Evolutionary conservation across 1,140 invertebrate species (phyloP).

Genomic region (Caenorhabditis briggsae): DNA sequence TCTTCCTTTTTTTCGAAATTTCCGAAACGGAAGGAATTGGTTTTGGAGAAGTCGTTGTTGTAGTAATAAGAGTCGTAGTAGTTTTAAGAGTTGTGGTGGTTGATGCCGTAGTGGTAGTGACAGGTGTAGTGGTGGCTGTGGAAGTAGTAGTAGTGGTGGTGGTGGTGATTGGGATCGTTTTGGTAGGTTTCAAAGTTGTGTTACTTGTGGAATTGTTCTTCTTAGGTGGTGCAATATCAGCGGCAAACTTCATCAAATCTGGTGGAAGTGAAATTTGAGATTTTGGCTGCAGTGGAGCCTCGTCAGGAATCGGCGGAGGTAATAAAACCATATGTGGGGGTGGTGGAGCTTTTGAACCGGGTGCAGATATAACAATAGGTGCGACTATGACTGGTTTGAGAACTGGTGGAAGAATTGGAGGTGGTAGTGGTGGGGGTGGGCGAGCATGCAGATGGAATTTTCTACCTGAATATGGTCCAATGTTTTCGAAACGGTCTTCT

Average conservation of each 20-base stretch:
- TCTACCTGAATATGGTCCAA: conserved; percentile 33
- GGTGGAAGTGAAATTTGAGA: neutral
- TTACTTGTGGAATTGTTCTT: neutral
- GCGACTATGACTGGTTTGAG: neutral
- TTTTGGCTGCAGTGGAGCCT: neutral
- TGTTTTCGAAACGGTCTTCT: conserved; percentile 45
- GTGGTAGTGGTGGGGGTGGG: neutral
- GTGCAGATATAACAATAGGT: conserved; percentile 21
- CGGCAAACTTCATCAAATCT: conserved; percentile 35
- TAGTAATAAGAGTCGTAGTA: neutral
- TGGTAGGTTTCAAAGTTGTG: neutral
- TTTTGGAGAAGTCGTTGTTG: neutral
- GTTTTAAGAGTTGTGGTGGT: neutral
- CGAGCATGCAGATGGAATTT: neutral
- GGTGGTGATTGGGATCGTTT: neutral
- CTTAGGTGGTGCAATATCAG: conserved; percentile 16
- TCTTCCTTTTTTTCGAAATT: neutral
- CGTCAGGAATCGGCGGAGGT: neutral
- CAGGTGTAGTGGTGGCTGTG: neutral
- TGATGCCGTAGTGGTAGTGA: neutral
- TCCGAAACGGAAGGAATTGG: neutral
- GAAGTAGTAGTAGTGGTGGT: neutral
- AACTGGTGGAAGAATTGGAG: no score
- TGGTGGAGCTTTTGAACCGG: neutral
- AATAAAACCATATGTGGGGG: neutral